Evolutionary conservation across 2,888 invertebrate species (phyloP), one percentile per base, ranked within the genome.

Genomic region (Galeruca laticollis): DNA sequence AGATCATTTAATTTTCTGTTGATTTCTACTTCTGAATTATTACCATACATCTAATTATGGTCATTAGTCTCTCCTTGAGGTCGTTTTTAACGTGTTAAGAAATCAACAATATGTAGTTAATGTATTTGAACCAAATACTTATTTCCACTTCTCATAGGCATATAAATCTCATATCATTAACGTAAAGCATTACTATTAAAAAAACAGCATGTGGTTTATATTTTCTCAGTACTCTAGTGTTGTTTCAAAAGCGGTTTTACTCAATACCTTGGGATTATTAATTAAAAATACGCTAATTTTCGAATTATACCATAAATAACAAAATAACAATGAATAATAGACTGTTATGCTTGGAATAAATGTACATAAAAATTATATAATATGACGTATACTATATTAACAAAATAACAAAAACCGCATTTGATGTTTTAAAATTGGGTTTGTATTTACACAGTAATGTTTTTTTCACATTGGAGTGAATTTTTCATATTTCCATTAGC

Each of bases 231-330:
- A 57, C 13, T 57, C 15, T 57, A 57, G 35, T 57, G 18, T 47
- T 47, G 18, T 57, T 57, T 64, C 64, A 56, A 64, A 64, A 43
- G 64, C 64, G 64, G 64, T 64, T 56, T 56, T 43, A 21, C 10
- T 56, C 8, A 56, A 56, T 13, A 40, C 6, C 1, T 40, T 40
- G n/a, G 6, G 40, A 40, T 47, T 2, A 47, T 9, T 18, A 9
- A 47, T 47, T 15, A 18, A 18, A 47, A 47, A 9, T 1, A 9
- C 9, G 15, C 18, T 47, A 2, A 8, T 18, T 18, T 18, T 18
- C 9, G 8, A 47, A 47, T 9, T 15, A 47, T 18, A 10, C 47
- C 4, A 15, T 15, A n/a, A 15, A 43, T 47, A 18, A 47, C 9
- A 18, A 47, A 47, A 9, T 47, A 47, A 47, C 47, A 47, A 47